A percentile compares a stretch with the other conserved stretches of the same genome.
These are phyloP conservation scores for Rhadina sibilatrix DNA, from an alignment of 2,113 vertebrate species.

Conservation along the genomic window DNA sequence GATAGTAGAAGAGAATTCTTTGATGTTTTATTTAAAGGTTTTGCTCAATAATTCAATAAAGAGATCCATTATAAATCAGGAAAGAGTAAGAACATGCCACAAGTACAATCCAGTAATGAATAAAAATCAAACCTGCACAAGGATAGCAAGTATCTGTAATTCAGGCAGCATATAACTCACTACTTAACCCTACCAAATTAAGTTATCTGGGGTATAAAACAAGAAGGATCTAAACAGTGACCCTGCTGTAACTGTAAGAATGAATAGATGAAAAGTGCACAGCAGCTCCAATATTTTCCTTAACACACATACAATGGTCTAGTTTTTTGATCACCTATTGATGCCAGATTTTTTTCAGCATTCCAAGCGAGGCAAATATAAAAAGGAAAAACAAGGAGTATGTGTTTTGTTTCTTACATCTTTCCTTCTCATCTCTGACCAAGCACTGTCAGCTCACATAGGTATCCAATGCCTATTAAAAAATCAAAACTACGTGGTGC, in stretches of 20 bases:
- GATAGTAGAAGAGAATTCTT: slow-evolving; percentile 49
- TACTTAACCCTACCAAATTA: not conserved
- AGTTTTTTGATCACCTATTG: not conserved
- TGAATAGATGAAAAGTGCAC: not conserved
- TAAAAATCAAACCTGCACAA: not conserved
- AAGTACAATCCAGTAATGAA: slow-evolving; percentile 30
- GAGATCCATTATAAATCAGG: slow-evolving; percentile 55
- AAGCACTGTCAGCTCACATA: not conserved
- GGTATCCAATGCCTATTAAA: not conserved
- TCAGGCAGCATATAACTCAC: not conserved
- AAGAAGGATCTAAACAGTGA: not conserved
- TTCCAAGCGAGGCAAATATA: not conserved
- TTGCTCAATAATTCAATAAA: slow-evolving; percentile 69
- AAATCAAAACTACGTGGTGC: not conserved
- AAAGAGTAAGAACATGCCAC: slow-evolving; percentile 28
- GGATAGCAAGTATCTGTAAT: not conserved
- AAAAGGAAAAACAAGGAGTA: not conserved
- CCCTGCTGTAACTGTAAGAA: not conserved
- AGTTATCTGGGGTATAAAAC: not conserved
- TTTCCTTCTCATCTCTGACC: not conserved
- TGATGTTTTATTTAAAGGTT: slow-evolving; percentile 67
- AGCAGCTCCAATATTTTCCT: not conserved
- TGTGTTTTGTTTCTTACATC: not conserved
- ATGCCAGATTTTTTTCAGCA: not conserved
- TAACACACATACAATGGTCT: not conserved